Percentiles rank a stretch among this genome's conserved stretches.
phyloP scores from a whole-genome alignment of 1,140 invertebrate species.

The Neotoxoptera formosana region DNA sequence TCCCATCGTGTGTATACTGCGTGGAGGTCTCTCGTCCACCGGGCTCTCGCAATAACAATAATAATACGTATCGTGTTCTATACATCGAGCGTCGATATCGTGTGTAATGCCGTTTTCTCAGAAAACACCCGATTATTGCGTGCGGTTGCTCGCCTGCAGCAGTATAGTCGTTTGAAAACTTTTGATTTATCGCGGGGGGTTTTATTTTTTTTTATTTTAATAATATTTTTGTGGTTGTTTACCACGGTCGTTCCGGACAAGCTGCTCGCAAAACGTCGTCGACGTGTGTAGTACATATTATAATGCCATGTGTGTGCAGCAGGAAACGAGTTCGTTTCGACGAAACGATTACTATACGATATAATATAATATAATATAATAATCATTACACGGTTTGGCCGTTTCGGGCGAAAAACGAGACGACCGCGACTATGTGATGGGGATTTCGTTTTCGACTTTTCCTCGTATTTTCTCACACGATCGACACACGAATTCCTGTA shows the following conservation, averaged over 20 bases:
- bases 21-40: too few species aligned
- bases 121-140: neutral
- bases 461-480: neutral
- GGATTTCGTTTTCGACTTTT: neutral
- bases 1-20: too few species aligned
- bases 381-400: neutral
- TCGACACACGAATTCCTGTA: slow-evolving; percentile 15
- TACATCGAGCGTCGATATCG: neutral
- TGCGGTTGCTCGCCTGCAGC: too few species aligned
- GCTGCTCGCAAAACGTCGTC: neutral
- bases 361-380: too few species aligned
- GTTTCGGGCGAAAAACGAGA: neutral
- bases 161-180: neutral
- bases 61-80: neutral
- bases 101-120: neutral
- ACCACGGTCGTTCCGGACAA: neutral
- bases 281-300: too few species aligned
- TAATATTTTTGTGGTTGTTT: slow-evolving; percentile 6
- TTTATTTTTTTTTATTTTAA: neutral
- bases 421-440: neutral
- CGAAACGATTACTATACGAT: neutral
- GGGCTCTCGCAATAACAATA: too few species aligned
- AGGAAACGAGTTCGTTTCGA: neutral
- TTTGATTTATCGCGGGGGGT: neutral
- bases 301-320: too few species aligned